Evolutionary conservation across 2,797 vertebrate species (phyloP).

Genomic region (Oreonectes daqikongensis): DNA sequence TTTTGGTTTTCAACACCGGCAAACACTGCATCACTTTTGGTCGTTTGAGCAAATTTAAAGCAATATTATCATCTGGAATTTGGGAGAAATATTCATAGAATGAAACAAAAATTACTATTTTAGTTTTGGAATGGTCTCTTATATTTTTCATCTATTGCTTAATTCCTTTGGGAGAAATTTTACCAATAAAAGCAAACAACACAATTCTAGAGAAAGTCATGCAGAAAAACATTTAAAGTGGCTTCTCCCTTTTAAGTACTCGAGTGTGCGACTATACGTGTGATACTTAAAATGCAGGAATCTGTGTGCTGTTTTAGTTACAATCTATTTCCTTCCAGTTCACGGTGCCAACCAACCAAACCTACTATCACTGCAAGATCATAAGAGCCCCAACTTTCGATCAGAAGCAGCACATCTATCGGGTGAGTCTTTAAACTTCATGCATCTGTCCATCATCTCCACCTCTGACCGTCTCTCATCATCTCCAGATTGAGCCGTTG

Average conservation of each 20-base stretch:
- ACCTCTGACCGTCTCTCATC: background rate
- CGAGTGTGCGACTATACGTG: background rate
- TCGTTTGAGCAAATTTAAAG: too few relatives aligned
- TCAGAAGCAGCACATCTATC: constrained; percentile 78
- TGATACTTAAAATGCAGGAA: background rate
- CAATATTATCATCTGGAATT: too few relatives aligned
- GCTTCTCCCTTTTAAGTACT: background rate
- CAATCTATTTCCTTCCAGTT: constrained; percentile 68
- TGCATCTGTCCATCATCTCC: background rate
- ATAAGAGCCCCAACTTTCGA: constrained; percentile 69
- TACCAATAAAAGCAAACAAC: too few relatives aligned
- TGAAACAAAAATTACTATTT: too few relatives aligned
- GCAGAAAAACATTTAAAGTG: background rate
- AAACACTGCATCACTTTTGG: too few relatives aligned
- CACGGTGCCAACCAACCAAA: constrained; percentile 68
- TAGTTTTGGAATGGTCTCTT: too few relatives aligned
- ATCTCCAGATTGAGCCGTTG: constrained; percentile 66
- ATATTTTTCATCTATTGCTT: too few relatives aligned
- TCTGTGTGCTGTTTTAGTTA: too few relatives aligned
- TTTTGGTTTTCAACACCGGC: too few relatives aligned
- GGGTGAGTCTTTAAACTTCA: constrained; percentile 64
- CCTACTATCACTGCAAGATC: constrained; percentile 81
- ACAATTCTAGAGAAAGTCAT: background rate
- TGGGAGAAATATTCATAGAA: too few relatives aligned
- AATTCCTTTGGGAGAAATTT: too few relatives aligned